Evolutionary conservation across 1,140 invertebrate genomes (phyloP).

Genomic region (Drosophila carrolli): DNA sequence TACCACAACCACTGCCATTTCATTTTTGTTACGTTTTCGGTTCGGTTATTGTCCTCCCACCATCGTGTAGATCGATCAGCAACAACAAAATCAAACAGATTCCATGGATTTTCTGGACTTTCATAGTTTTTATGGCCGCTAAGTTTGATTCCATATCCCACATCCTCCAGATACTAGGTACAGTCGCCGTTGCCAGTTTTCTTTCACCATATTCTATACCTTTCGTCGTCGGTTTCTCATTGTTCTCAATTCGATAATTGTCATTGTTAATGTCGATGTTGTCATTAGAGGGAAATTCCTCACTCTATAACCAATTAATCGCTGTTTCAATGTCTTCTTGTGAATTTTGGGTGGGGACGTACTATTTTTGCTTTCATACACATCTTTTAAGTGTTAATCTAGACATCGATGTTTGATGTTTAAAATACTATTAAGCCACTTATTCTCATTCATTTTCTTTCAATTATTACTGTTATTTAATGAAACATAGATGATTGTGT

Average conservation of each 20-base stretch:
- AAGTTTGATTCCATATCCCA: slow-evolving; percentile 41
- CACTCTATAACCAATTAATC: slow-evolving; percentile 28
- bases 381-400: background rate
- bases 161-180: slow-evolving; percentile 66
- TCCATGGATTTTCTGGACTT: slow-evolving; percentile 84
- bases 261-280: slow-evolving; percentile 56
- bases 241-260: slow-evolving; percentile 34
- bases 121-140: slow-evolving; percentile 83
- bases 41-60: slow-evolving; percentile 21
- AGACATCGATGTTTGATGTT: slow-evolving; percentile 14
- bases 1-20: slow-evolving; percentile 45
- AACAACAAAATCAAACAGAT: slow-evolving; percentile 83
- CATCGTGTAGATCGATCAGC: slow-evolving; percentile 78
- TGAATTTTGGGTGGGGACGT: slow-evolving; percentile 15
- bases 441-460: too few relatives aligned
- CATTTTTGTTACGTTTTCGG: slow-evolving; percentile 22
- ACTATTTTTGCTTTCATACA: slow-evolving; percentile 3
- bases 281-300: slow-evolving; percentile 29
- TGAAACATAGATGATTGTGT: too few relatives aligned
- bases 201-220: slow-evolving; percentile 38
- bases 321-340: slow-evolving; percentile 31
- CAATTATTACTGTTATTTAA: background rate
- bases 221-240: slow-evolving; percentile 46
- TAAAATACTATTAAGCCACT: slow-evolving; percentile 1
- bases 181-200: slow-evolving; percentile 68